These are phyloP conservation scores for Coregonus clupeaformis DNA, from an alignment of 2,113 vertebrate genomes.

Conservation along the genomic window DNA sequence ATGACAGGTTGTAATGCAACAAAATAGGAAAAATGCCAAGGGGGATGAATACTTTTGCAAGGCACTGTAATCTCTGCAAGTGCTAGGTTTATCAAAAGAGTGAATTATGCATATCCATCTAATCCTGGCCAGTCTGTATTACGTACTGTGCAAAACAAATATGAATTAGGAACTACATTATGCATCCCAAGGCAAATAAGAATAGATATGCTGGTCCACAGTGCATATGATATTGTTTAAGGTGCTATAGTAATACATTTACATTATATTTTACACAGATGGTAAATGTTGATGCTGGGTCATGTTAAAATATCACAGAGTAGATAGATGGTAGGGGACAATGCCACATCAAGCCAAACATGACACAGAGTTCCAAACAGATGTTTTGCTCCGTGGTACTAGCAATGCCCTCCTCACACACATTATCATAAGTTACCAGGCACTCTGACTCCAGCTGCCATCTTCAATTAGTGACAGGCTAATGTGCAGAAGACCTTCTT, in stretches of 20 bases:
- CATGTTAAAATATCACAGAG: conserved; percentile 53
- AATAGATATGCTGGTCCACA: background rate
- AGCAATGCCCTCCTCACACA: conserved; percentile 62
- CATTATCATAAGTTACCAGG: conserved; percentile 63
- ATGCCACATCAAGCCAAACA: conserved; percentile 61
- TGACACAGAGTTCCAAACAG: conserved; percentile 64
- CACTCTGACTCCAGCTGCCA: conserved; percentile 65
- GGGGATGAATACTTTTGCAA: too few relatives aligned
- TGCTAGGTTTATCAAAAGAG: background rate
- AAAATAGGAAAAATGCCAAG: too few relatives aligned
- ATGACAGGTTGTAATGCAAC: too few relatives aligned
- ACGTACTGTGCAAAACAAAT: background rate
- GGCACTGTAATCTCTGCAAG: background rate
- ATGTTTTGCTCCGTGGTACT: conserved; percentile 66
- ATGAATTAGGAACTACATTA: background rate
- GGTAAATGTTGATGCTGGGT: conserved; percentile 27
- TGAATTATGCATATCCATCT: conserved; percentile 4
- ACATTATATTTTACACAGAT: conserved; percentile 2
- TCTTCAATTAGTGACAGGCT: conserved; percentile 64
- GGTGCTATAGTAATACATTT: background rate
- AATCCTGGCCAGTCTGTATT: background rate
- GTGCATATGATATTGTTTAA: background rate
- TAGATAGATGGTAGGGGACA: conserved; percentile 57
- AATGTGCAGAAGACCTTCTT: conserved; percentile 58
- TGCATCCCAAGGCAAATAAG: background rate